Evolutionary conservation across 2,888 invertebrate genomes (phyloP).

Genomic region (Megalurothrips usitatus): DNA sequence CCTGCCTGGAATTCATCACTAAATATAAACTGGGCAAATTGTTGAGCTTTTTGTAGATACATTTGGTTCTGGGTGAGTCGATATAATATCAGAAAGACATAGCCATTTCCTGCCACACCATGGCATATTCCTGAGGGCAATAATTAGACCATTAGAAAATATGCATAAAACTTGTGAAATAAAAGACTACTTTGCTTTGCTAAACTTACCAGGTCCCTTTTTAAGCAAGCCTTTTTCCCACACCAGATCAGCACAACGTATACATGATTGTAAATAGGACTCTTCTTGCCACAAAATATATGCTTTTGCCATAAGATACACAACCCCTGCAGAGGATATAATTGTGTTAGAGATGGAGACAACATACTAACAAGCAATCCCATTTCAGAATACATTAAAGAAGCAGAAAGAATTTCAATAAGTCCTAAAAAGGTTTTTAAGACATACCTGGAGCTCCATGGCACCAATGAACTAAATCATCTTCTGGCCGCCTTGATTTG

Average conservation of each 20-base stretch:
- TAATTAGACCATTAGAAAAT: background rate
- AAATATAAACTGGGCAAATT: constrained; percentile 71
- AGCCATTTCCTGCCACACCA: constrained; percentile 78
- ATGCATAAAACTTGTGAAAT: background rate
- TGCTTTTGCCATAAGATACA: constrained; percentile 78
- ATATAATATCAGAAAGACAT: constrained; percentile 71
- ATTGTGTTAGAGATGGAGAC: background rate
- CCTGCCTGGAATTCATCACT: constrained; percentile 59
- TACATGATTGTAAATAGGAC: constrained; percentile 64
- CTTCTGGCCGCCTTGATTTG: constrained; percentile 48
- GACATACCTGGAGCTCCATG: constrained; percentile 73
- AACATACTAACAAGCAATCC: too few relatives aligned
- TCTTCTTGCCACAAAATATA: constrained; percentile 68
- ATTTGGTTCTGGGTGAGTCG: constrained; percentile 66
- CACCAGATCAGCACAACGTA: constrained; percentile 66
- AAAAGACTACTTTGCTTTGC: background rate
- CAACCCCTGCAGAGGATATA: constrained; percentile 51
- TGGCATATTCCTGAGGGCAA: constrained; percentile 66
- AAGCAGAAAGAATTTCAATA: background rate
- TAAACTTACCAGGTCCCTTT: constrained; percentile 66
- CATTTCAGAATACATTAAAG: background rate
- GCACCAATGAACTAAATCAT: constrained; percentile 84
- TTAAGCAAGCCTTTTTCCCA: constrained; percentile 78
- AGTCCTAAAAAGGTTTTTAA: constrained; percentile 8
- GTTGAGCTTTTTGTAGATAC: constrained; percentile 67